Evolutionary conservation across 64 coral and sea anemone genomes (phyloP), one percentile per base, ranked within the genome.

Genomic region (Stylophora pistillata): DNA sequence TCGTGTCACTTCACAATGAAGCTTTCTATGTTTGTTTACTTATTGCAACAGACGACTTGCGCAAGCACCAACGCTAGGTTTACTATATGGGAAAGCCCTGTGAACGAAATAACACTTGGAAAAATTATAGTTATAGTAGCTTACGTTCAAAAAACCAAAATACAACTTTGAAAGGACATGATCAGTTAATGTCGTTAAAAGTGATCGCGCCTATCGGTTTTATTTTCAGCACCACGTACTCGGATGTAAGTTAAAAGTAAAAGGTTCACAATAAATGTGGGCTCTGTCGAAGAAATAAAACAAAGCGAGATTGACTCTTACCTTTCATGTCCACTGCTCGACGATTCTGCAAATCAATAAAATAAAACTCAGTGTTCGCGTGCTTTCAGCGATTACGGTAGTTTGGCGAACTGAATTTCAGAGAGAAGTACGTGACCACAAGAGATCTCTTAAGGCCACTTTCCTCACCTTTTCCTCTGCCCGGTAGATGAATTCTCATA

Each of bases 241-340:
- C 58, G 17, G 13, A 60, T 60, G 13, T 60, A 3, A 23, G 25
- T 26, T 55, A 47, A 20, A 53, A 52, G 20, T 79, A 60, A 56
- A 26, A 27, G 55, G 55, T 28, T 79, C 71, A 31, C 71, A 73
- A 73, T 2, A 31, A 73, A 14, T 16, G 13, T 27, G 25, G 12
- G 11, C 15, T 73, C 2, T 12, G 30, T 18, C 14, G 5, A 31
- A n/a, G 15, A 15, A 5, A 60, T 13, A 79, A 30, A 1, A 30
- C 25, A 37, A 65, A 2, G 0, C 23, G 56, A 81, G 3, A 84
- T 31, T 16, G 31, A 25, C n/a, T 6, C 80, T 70, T 84, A 84
- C 80, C 80, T 84, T 84, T 84, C 80, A 84, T 69, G 53, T 69
- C 80, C 80, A 69, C 33, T 70, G 21, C 34, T 70, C 69, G 80